Conservation (phyloP, 2,113 vertebrate species). For the Epinephelus moara region DNA sequence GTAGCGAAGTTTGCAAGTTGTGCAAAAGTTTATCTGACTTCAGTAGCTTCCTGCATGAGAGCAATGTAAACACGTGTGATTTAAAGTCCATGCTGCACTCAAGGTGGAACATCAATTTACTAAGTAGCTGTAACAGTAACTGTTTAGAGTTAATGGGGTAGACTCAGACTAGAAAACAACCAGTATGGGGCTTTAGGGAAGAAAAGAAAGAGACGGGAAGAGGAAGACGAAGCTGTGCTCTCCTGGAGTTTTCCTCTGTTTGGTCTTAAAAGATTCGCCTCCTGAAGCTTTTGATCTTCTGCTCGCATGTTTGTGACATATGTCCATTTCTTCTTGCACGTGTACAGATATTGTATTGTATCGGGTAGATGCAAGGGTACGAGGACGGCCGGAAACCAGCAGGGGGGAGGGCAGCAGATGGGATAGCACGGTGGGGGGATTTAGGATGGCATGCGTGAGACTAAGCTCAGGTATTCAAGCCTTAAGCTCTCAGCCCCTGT, state of each 20-base stretch:
- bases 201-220: neutral
- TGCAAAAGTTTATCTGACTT: neutral
- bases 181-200: neutral
- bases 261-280: too few relatives aligned
- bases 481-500: neutral
- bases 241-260: too few relatives aligned
- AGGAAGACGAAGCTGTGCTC: too few relatives aligned
- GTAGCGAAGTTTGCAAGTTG: neutral
- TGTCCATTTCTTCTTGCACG: neutral
- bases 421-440: neutral
- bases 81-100: neutral
- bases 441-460: slow-evolving; percentile 11
- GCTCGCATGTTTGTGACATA: neutral
- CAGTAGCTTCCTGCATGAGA: neutral
- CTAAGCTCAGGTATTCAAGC: neutral
- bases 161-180: neutral
- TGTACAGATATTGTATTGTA: neutral
- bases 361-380: neutral
- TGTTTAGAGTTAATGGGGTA: neutral
- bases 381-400: neutral
- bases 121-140: too few relatives aligned
- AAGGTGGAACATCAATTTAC: neutral
- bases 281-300: neutral
- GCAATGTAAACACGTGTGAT: neutral
- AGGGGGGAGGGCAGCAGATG: neutral